Percentiles rank a stretch among this genome's conserved stretches.
Evolutionary conservation across 1,140 invertebrate species (phyloP).

Genomic region (Zaprionus ghesquierei): DNA sequence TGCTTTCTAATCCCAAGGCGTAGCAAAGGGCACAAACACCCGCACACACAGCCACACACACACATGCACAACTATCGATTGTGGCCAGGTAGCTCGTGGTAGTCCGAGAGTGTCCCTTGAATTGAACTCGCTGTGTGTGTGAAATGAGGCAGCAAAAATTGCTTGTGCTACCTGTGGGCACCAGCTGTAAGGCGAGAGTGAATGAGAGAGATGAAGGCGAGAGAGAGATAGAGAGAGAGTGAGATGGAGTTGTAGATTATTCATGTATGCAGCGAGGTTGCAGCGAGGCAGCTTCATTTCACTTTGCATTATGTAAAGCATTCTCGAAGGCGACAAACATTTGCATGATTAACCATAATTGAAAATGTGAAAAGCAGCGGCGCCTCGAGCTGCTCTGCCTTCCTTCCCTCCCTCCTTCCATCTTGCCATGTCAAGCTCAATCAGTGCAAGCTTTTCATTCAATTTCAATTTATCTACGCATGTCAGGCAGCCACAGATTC

Average conservation of each 20-base stretch:
- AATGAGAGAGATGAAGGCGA: not conserved
- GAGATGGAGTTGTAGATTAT: slow-evolving; percentile 56
- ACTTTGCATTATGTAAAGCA: slow-evolving; percentile 80
- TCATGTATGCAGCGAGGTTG: slow-evolving; percentile 65
- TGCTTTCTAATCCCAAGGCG: slow-evolving; percentile 75
- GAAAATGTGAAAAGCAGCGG: slow-evolving; percentile 49
- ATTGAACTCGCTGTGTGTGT: slow-evolving; percentile 33
- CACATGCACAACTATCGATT: slow-evolving; percentile 13
- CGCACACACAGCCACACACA: not conserved
- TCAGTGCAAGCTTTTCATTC: slow-evolving; percentile 65
- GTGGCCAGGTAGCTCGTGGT: slow-evolving; percentile 26
- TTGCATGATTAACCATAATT: slow-evolving; percentile 80
- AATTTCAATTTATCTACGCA: slow-evolving; percentile 75
- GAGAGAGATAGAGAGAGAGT: not conserved
- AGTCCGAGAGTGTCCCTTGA: slow-evolving; percentile 40
- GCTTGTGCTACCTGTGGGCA: slow-evolving; percentile 62
- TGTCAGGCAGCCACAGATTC: slow-evolving; percentile 44
- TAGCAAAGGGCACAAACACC: slow-evolving; percentile 12
- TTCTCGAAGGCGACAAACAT: slow-evolving; percentile 78
- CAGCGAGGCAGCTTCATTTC: slow-evolving; percentile 57
- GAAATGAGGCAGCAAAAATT: slow-evolving; percentile 79
- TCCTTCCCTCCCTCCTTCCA: too few species aligned
- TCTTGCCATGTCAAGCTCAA: slow-evolving; percentile 33
- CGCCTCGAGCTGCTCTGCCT: not conserved
- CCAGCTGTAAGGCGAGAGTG: slow-evolving; percentile 26